A percentile compares a stretch with the other conserved stretches of the same genome.
These are phyloP conservation scores for Bostrychus sinensis DNA, from an alignment of 2,113 vertebrate species.

Conservation along the genomic window DNA sequence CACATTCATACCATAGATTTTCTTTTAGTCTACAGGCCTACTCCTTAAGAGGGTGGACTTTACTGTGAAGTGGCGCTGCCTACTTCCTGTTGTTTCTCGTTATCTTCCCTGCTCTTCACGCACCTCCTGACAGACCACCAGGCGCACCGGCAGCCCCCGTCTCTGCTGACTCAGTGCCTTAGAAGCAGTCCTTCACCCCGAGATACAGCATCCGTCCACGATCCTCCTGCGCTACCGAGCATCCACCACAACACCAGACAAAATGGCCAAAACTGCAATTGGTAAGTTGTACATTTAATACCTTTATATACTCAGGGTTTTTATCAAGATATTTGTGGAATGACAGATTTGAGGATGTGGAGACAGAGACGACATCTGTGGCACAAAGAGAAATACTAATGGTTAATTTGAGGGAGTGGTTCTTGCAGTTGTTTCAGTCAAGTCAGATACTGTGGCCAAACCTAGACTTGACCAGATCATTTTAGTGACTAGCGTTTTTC, in stretches of 20 bases:
- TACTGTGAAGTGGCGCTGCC: slow-evolving; percentile 36
- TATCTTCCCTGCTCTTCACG: slow-evolving; percentile 46
- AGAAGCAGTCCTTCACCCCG: slow-evolving; percentile 70
- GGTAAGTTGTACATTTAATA: slow-evolving; percentile 74
- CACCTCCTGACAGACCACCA: slow-evolving; percentile 61
- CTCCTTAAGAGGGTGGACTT: no score
- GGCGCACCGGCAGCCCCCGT: slow-evolving; percentile 62
- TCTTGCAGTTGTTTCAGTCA: slow-evolving; percentile 53
- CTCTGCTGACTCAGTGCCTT: slow-evolving; percentile 87
- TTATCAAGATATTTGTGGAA: not conserved
- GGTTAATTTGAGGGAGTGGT: slow-evolving; percentile 65
- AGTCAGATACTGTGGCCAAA: slow-evolving; percentile 4
- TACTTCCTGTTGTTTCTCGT: slow-evolving; percentile 20
- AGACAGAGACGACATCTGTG: slow-evolving; percentile 68
- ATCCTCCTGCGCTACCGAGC: slow-evolving; percentile 45
- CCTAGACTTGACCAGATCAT: not conserved
- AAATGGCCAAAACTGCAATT: slow-evolving; percentile 81
- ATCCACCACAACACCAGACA: slow-evolving; percentile 45
- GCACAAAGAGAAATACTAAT: slow-evolving; percentile 78
- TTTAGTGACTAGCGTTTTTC: not conserved
- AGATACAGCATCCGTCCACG: slow-evolving; percentile 63
- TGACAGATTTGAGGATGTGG: slow-evolving; percentile 43
- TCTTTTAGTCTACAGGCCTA: not conserved
- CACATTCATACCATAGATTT: no score
- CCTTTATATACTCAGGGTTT: not conserved